Percentiles rank a stretch among this genome's conserved stretches.
These are phyloP conservation scores for Forficula auricularia DNA, from an alignment of 1,140 invertebrate genomes.

Conservation along the genomic window DNA sequence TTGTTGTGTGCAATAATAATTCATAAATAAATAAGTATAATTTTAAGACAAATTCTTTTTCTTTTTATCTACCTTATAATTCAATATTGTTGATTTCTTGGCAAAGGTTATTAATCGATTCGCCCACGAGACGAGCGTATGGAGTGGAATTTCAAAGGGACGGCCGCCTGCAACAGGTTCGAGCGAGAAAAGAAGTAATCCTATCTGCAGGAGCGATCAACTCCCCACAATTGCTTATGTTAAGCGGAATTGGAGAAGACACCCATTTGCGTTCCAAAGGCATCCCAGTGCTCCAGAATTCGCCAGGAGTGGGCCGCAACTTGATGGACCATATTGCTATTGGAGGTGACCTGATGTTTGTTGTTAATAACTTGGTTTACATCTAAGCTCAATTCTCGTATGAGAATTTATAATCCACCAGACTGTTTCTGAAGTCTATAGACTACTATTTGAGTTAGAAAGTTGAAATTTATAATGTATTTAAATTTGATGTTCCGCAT, in stretches of 20 bases:
- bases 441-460: no score
- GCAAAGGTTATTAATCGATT: conserved; percentile 43
- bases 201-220: conserved; percentile 59
- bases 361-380: no score
- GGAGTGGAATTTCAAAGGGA: conserved; percentile 61
- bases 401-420: no score
- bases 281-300: conserved; percentile 46
- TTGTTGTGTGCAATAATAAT: no score
- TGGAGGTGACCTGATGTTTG: conserved; percentile 24
- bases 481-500: no score
- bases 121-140: conserved; percentile 43
- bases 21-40: no score
- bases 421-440: no score
- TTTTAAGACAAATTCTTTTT: no score
- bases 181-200: conserved; percentile 59
- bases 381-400: no score
- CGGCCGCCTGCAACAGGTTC: conserved; percentile 40
- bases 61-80: no score
- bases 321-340: conserved; percentile 71
- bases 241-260: conserved; percentile 63
- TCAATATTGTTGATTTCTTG: no score
- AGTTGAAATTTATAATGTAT: no score
- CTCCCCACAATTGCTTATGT: conserved; percentile 63
- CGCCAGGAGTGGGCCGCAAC: conserved; percentile 58
- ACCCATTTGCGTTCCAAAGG: conserved; percentile 47